Base-by-base conservation (phyloP, 2,888 invertebrate genomes). In the Papilio protenor region DNA sequence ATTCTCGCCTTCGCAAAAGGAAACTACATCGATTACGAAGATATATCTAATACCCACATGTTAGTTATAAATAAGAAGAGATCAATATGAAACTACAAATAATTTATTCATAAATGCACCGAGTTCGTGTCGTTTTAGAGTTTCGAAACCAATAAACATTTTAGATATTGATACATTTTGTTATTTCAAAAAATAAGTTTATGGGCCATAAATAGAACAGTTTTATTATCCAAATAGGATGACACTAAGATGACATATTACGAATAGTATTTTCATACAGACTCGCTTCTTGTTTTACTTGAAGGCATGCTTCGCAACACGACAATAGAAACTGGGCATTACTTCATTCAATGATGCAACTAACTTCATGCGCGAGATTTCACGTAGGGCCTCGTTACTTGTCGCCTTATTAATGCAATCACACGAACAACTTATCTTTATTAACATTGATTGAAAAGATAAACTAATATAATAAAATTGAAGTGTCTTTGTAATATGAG, bases 101-200 rank as follows among this genome's bases (percentile, higher is more conserved):
- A 59, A 59, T 77, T 64, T 61, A 72, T 72, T 64, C 64, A 73
- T 73, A 77, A 77, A 70, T 71, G 77, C 75, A 77, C 74, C 70
- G 75, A 78, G 75, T 75, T 75, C 23, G 77, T 75, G 75, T 64
- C 61, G 27, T 52, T 75, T 52, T 61, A 70, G 71, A 71, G 74
- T 75, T 33, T 40, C 21, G 14, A 61, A 70, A 59, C 77, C 76
- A 72, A 71, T 72, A 45, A 45, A 52, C 10, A 6, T 75, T 69
- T 33, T 52, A 18, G 21, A 69, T 45, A 21, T 45, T 21, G 52
- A 69, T 75, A 75, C 23, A 75, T 75, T 55, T n/a, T 10, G 21
- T 12, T 69, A 12, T 33, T 61, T 33, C 6, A 21, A 59, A 45
- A 59, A 74, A 21, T 47, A 64, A 47, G 40, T 23, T 47, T 18